Evolutionary conservation across 2,797 vertebrate genomes (phyloP).

Genomic region (Mycteria americana): DNA sequence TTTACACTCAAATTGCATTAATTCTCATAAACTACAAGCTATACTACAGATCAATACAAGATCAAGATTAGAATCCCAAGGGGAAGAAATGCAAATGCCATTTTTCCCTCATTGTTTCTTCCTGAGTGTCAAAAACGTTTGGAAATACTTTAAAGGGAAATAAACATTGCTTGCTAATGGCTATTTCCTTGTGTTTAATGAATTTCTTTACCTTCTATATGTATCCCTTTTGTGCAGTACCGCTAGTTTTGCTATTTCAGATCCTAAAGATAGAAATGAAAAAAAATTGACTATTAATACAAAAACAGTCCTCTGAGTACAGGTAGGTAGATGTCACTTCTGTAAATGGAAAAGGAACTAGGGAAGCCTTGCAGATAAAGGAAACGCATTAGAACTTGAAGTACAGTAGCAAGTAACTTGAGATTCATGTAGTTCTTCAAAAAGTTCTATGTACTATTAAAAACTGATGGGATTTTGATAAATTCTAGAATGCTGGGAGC

Average conservation of each 20-base stretch:
- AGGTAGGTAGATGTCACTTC: background rate
- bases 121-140: background rate
- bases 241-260: background rate
- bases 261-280: background rate
- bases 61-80: background rate
- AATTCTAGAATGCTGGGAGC: conserved; percentile 93
- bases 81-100: background rate
- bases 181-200: background rate
- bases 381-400: background rate
- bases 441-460: background rate
- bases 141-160: background rate
- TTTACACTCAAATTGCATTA: background rate
- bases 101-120: background rate
- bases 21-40: background rate
- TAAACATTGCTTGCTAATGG: background rate
- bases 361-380: background rate
- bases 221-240: background rate
- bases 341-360: background rate
- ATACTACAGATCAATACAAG: background rate
- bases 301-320: background rate
- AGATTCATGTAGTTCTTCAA: background rate
- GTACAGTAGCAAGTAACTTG: background rate
- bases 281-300: background rate
- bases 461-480: conserved; percentile 45
- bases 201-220: background rate